A percentile compares a stretch with the other conserved stretches of the same genome.
Evolutionary conservation across 2,888 invertebrate genomes (phyloP).

Genomic region (Priapulus caudatus): DNA sequence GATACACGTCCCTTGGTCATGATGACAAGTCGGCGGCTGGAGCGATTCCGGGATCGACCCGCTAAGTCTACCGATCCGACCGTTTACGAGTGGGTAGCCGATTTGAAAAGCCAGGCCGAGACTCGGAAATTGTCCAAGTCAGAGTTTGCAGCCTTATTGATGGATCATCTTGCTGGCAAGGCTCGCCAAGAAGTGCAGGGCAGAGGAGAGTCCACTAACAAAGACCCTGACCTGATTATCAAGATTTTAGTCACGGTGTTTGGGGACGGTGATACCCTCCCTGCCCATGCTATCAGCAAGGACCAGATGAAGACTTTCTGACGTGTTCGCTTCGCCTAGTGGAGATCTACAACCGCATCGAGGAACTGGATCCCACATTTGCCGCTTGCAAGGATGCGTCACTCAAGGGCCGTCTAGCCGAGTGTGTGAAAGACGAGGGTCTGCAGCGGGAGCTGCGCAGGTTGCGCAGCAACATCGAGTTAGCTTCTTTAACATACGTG

Average conservation of each 20-base stretch:
- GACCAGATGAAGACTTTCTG: slow-evolving; percentile 2
- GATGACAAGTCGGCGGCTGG: not conserved
- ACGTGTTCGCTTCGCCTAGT: slow-evolving; percentile 6
- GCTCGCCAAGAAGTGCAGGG: slow-evolving; percentile 2
- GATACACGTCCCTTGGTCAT: not conserved
- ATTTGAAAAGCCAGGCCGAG: slow-evolving; percentile 2
- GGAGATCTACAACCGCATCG: slow-evolving; percentile 4
- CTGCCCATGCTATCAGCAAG: slow-evolving; percentile 2
- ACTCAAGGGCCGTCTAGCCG: slow-evolving; percentile 6
- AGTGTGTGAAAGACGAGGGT: slow-evolving; percentile 4
- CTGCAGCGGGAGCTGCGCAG: slow-evolving; percentile 4
- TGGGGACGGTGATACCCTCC: slow-evolving; percentile 6
- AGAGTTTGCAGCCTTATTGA: no score
- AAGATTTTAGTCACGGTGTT: not conserved
- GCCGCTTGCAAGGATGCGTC: not conserved
- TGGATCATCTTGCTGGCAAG: no score
- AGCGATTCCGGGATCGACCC: slow-evolving; percentile 3
- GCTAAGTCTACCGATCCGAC: slow-evolving; percentile 2
- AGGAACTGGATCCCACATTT: slow-evolving; percentile 5
- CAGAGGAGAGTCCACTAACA: not conserved
- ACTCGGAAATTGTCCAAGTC: no score
- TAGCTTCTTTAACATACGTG: slow-evolving; percentile 6
- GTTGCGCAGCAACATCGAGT: slow-evolving; percentile 8
- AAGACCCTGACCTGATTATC: not conserved
- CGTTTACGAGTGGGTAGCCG: slow-evolving; percentile 9